Base-by-base conservation (phyloP, 1,140 invertebrate species). In the Lerema accius region DNA sequence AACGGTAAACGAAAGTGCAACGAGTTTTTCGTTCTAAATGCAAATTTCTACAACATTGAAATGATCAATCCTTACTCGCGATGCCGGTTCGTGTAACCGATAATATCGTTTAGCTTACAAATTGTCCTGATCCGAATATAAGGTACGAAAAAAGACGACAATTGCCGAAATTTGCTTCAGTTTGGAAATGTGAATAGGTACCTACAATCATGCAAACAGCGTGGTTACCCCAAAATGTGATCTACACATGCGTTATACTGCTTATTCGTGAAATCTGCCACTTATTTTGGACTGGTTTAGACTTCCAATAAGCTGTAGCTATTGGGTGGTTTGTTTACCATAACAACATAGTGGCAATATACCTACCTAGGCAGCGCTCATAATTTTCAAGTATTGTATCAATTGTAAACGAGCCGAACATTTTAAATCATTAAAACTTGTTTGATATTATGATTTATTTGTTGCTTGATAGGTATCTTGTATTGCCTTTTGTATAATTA, bases 11-110 rank as follows among this genome's bases (percentile, higher is more conserved):
- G 15, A 58, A 46, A 58, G 42, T 58, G 28, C 28, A 37, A 32
- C 7, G 6, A 46, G 55, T 46, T 58, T 58, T 59, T 59, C 63
- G 63, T 37, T 65, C 55, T 65, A 65, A 59, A 65, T 65, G 63
- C 63, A 59, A 65, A 65, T 65, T 48, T 16, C 32, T 7, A 32
- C 42, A 37, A 63, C 14, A 39, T 43, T 56, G 11, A 19, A 37
- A 26, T 48, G 61, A 63, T 40, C 55, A 59, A 51, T 64, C 23
- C 35, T 11, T 56, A 39, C 32, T 13, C 19, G 14, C 45, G 11
- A 59, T 28, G 14, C 45, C 53, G 16, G 16, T 32, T 42, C 55
- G 55, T 58, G 55, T 58, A 32, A 58, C 55, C 15, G 45, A 16
- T n/a, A 32, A 15, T 49, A 14, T 11, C 45, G 23, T 14, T 49